phyloP scores from a whole-genome alignment of 2,797 vertebrate species.

The Mastacembelus armatus region DNA sequence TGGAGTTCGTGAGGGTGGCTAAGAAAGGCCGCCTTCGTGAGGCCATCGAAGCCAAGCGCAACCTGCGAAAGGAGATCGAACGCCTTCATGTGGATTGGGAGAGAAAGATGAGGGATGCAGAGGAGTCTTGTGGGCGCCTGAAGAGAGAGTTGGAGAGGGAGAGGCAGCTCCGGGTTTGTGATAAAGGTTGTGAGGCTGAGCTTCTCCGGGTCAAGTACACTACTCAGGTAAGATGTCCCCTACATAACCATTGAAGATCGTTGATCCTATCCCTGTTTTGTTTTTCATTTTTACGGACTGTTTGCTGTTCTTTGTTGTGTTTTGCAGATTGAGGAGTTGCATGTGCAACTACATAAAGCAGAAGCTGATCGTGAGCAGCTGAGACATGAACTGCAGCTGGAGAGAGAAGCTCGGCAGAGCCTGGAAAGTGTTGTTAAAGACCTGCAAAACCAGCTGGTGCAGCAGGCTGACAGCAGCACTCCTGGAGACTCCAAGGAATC shows the following conservation, averaged over 20 bases:
- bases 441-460: conserved; percentile 93
- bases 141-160: conserved; percentile 93
- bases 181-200: conserved; percentile 93
- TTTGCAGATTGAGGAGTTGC: conserved; percentile 91
- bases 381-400: conserved; percentile 91
- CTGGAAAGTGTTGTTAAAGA: conserved; percentile 93
- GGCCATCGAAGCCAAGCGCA: conserved; percentile 95
- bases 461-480: conserved; percentile 75
- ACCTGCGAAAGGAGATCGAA: conserved; percentile 94
- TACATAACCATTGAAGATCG: neutral
- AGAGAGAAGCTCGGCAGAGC: conserved; percentile 92
- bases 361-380: conserved; percentile 94
- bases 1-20: conserved; percentile 95
- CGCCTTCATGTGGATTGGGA: conserved; percentile 92
- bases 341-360: conserved; percentile 93
- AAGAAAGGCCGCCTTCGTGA: conserved; percentile 97
- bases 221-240: conserved; percentile 84
- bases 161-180: conserved; percentile 90
- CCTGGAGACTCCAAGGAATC: conserved; percentile 52
- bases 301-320: neutral
- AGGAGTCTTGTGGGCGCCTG: conserved; percentile 90
- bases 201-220: conserved; percentile 93
- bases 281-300: neutral
- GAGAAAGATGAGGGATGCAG: conserved; percentile 94
- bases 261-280: neutral